phyloP scores from a whole-genome alignment of 1,140 invertebrate genomes.

The Cotesia typhae region DNA sequence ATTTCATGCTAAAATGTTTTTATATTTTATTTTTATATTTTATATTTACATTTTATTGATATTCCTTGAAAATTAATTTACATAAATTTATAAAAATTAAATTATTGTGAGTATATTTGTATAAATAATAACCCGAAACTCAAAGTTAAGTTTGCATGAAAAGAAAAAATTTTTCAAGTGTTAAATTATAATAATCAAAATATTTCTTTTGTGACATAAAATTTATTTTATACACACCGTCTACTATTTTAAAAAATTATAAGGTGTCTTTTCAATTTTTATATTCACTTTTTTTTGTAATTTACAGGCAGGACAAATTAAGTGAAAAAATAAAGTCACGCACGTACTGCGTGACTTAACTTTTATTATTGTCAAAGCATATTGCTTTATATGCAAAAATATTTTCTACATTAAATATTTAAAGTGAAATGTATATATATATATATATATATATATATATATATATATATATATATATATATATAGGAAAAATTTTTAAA shows the following conservation, averaged over 20 bases:
- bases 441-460: no score
- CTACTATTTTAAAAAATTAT: slow-evolving; percentile 28
- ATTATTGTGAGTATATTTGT: slow-evolving; percentile 3
- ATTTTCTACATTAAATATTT: background rate
- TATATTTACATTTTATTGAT: background rate
- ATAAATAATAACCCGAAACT: no score
- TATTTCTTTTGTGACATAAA: slow-evolving; percentile 23
- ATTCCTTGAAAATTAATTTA: background rate
- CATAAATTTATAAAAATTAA: background rate
- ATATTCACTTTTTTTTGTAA: slow-evolving; percentile 16
- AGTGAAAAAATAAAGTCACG: slow-evolving; percentile 28
- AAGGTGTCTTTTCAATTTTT: slow-evolving; percentile 22
- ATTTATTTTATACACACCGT: background rate
- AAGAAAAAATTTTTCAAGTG: slow-evolving; percentile 1
- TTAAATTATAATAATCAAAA: slow-evolving; percentile 32
- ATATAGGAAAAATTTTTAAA: background rate
- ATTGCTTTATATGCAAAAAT: background rate
- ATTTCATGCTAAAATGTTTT: no score
- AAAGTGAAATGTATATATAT: background rate
- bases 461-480: no score
- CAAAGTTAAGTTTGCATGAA: background rate
- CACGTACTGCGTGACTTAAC: slow-evolving; percentile 21
- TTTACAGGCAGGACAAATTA: slow-evolving; percentile 10
- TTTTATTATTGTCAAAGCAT: slow-evolving; percentile 4
- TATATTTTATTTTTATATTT: no score